Percentiles rank a stretch among this genome's conserved stretches.
phyloP scores from a whole-genome alignment of 2,797 vertebrate species.

The Sebastes miniatus region DNA sequence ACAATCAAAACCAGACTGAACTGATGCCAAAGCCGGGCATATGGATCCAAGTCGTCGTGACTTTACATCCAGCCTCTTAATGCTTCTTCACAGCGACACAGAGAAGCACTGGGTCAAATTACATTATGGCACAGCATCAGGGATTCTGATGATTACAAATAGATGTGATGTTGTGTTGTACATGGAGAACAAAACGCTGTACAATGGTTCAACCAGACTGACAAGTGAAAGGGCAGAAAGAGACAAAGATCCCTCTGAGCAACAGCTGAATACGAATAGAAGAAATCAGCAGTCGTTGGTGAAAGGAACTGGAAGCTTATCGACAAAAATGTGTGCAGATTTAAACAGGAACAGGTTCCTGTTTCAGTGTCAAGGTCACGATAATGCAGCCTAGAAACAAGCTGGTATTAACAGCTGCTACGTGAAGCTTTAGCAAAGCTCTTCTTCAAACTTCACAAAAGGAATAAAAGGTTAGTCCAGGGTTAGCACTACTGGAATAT shows the following conservation, averaged over 20 bases:
- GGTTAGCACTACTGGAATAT: not conserved
- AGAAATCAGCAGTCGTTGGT: not conserved
- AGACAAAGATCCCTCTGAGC: not conserved
- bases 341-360: no score
- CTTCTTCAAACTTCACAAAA: no score
- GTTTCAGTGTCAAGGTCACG: no score
- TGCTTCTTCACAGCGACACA: conserved; percentile 3
- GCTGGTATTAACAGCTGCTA: no score
- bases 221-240: not conserved
- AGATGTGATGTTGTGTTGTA: not conserved
- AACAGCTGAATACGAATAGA: no score
- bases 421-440: no score
- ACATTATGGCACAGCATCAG: not conserved
- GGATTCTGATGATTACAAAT: not conserved
- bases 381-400: no score
- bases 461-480: no score
- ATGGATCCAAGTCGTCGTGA: not conserved
- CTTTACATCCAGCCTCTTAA: not conserved
- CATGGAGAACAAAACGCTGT: not conserved
- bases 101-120: not conserved
- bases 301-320: not conserved
- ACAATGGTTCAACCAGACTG: not conserved
- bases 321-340: not conserved
- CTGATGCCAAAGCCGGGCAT: not conserved
- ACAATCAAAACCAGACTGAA: conserved; percentile 31